A percentile compares a stretch with the other conserved stretches of the same genome.
phyloP scores from a whole-genome alignment of 1,140 invertebrate species.

The Phymorhynchus buccinoides region DNA sequence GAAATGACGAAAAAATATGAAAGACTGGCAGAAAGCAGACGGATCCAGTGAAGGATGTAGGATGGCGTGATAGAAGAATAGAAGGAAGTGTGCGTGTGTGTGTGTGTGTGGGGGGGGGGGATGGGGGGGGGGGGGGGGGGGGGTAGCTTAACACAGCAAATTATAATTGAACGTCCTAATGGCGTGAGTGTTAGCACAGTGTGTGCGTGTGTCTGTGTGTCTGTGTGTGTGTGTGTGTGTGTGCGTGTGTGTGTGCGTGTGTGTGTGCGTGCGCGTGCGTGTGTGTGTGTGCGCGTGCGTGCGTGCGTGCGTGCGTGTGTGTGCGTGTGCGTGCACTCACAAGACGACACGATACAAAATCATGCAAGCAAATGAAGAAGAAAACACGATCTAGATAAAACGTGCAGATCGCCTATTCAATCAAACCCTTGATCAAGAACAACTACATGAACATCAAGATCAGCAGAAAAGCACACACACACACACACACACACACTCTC shows the following conservation, averaged over 20 bases:
- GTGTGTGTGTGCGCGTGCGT: constrained; percentile 9
- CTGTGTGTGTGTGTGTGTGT: background rate
- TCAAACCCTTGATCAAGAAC: too few relatives aligned
- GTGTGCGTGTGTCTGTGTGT: background rate
- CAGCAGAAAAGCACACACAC: too few relatives aligned
- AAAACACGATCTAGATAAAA: too few relatives aligned
- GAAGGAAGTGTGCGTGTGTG: too few relatives aligned
- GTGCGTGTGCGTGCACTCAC: background rate
- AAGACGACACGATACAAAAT: too few relatives aligned
- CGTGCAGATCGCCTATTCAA: too few relatives aligned
- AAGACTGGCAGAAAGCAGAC: background rate
- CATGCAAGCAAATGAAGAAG: too few relatives aligned
- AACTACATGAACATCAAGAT: background rate
- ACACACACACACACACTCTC: too few relatives aligned
- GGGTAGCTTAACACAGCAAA: background rate
- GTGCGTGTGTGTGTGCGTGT: background rate
- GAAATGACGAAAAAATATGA: too few relatives aligned
- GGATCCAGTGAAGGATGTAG: background rate
- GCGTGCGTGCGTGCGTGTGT: background rate
- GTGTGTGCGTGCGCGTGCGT: constrained; percentile 21
- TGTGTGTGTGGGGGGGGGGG: too few relatives aligned
- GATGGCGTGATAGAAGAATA: too few relatives aligned
- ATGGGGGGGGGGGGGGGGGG: too few relatives aligned
- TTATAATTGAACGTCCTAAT: background rate
- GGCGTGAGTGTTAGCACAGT: background rate